Base-by-base conservation (phyloP, 2,797 vertebrate genomes). In the Gymnoscopelus braueri region DNA sequence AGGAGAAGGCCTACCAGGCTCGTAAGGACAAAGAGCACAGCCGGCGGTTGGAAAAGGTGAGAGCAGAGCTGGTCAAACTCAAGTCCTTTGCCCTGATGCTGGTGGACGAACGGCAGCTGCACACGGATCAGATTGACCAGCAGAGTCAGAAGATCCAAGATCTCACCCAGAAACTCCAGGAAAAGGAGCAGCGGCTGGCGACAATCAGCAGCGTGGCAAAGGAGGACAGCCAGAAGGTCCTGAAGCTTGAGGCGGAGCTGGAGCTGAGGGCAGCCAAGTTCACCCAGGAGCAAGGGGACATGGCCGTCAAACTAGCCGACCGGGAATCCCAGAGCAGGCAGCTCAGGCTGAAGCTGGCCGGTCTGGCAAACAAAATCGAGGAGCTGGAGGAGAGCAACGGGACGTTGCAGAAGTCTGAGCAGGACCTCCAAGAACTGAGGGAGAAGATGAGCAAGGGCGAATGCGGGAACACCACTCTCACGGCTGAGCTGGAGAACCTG, bases 41-140 rank as follows among this genome's bases (percentile, higher is more conserved):
- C 69, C 94, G 93, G 83, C 90, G 94, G 58, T 91, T 98, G 69
- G 96, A 92, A 82, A 98, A 96, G 88, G 88, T 98, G 64, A 83
- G 94, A 80, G 95, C 95, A 4, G 97, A 99, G 85, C 89, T 98
- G 71, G 94, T 96, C 3, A 97, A 97, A 83, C 95, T 99, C 12
- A 97, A 97, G 87, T 98, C 97, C 44, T 98, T 99, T 71, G 95
- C 97, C 69, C 95, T 99, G 84, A 97, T 98, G 96, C 89, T 99
- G 89, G 96, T 98, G 69, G 97, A 99, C 62, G 97, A 99, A 85
- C 94, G 96, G 78, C 97, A 99, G 90, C 94, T 96, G 83, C 96
- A 98, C 77, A 91, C 96, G 2, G 96, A 98, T 76, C 96, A 98
- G 81, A 96, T 98, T 0, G 95, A 95, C 72, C 95, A 95, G 63